Evolutionary conservation across 2,888 invertebrate species (phyloP).

Genomic region (Eupithecia tripunctaria): DNA sequence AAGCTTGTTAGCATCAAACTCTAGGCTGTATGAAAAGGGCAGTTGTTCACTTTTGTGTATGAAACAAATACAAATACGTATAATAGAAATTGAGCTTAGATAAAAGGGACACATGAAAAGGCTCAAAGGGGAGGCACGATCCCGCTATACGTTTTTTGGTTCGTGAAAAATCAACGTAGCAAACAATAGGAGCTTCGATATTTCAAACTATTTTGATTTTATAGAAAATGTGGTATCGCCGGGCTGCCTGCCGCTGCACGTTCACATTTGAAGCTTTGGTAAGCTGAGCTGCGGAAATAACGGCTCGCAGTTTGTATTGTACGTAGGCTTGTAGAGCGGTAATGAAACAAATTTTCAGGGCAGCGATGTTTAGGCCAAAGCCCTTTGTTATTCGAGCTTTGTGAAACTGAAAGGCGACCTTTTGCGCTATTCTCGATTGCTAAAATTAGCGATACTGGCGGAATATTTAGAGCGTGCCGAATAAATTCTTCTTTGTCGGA

Average conservation of each 20-base stretch:
- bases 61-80: background rate
- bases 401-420: constrained; percentile 67
- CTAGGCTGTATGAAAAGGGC: background rate
- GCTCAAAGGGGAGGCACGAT: background rate
- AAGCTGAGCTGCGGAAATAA: constrained; percentile 63
- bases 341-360: constrained; percentile 82
- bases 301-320: constrained; percentile 66
- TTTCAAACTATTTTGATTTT: constrained; percentile 46
- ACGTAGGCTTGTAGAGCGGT: constrained; percentile 59
- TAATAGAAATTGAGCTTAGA: background rate
- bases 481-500: background rate
- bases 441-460: constrained; percentile 65
- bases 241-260: constrained; percentile 60
- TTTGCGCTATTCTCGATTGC: constrained; percentile 71
- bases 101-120: background rate
- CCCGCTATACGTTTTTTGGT: background rate
- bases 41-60: background rate
- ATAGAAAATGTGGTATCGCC: constrained; percentile 55
- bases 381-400: constrained; percentile 80
- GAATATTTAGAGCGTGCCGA: background rate
- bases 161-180: constrained; percentile 21
- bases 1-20: background rate
- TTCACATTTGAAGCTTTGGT: constrained; percentile 61
- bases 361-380: constrained; percentile 79
- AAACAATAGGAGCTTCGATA: constrained; percentile 40